phyloP scores from a whole-genome alignment of 2,888 invertebrate species.

The Sclerodermus sp. region DNA sequence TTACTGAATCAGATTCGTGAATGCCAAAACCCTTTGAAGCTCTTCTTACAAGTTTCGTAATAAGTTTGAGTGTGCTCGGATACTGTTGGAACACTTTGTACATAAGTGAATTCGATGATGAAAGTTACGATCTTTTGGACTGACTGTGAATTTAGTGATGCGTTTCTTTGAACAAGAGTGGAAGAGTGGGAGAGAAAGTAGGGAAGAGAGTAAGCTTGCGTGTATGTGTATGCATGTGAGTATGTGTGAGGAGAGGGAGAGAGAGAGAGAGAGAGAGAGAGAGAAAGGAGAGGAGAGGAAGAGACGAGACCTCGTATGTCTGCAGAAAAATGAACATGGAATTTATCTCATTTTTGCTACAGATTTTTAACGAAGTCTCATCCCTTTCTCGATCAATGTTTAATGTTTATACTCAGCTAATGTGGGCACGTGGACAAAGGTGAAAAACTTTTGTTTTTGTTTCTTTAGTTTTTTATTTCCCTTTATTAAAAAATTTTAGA shows the following conservation, averaged over 20 bases:
- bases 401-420: not conserved
- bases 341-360: not conserved
- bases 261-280: constrained; percentile 6
- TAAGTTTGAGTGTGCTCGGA: not conserved
- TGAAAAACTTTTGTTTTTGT: not conserved
- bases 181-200: not conserved
- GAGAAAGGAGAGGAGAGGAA: constrained; percentile 6
- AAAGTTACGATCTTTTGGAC: constrained; percentile 12
- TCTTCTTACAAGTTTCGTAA: not conserved
- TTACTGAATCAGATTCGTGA: too few relatives aligned
- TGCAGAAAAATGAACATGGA: constrained; percentile 6
- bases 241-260: not conserved
- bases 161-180: too few relatives aligned
- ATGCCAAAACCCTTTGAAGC: not conserved
- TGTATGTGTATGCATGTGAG: too few relatives aligned
- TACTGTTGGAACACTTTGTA: constrained; percentile 14
- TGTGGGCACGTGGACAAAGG: not conserved
- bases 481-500: not conserved
- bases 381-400: not conserved
- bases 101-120: constrained; percentile 16
- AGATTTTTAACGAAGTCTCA: not conserved
- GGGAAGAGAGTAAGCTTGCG: constrained; percentile 6
- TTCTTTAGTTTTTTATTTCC: too few relatives aligned
- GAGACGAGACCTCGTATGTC: constrained; percentile 23
- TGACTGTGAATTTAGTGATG: constrained; percentile 8